Evolutionary conservation across 2,888 invertebrate species (phyloP).

Genomic region (Euzetes globulus): DNA sequence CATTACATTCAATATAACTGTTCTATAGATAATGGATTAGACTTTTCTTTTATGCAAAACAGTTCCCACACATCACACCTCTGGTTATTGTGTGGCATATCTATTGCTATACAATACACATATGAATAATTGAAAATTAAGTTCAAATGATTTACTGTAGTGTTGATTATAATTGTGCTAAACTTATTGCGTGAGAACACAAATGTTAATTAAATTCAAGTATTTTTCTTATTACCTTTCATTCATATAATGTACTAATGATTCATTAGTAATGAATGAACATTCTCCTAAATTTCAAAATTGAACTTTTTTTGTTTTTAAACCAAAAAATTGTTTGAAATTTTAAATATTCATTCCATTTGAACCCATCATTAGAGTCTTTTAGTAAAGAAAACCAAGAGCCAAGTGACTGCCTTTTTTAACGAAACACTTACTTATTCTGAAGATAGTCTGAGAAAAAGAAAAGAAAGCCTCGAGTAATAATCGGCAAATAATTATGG

Average conservation of each 20-base stretch:
- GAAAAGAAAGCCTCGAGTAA: constrained; percentile 15
- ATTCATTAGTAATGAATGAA: too few species aligned
- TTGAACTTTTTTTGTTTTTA: too few species aligned
- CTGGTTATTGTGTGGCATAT: background rate
- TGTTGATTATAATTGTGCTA: background rate
- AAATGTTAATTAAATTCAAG: too few species aligned
- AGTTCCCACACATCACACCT: constrained; percentile 21
- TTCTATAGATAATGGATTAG: background rate
- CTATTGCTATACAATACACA: background rate
- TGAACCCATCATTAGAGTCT: background rate
- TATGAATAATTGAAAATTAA: constrained; percentile 4
- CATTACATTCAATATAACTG: background rate
- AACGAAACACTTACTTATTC: background rate
- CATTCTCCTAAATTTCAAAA: too few species aligned
- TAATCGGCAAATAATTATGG: constrained; percentile 22
- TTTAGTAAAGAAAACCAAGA: background rate
- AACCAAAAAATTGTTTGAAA: background rate
- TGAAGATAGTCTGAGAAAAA: background rate
- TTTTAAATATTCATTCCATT: background rate
- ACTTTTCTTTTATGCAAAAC: background rate
- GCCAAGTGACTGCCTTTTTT: background rate
- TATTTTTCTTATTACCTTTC: too few species aligned
- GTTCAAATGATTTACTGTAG: background rate
- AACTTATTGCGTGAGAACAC: background rate
- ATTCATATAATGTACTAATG: too few species aligned